phyloP scores from a whole-genome alignment of 2,113 vertebrate species.

The Holacanthus passer region DNA sequence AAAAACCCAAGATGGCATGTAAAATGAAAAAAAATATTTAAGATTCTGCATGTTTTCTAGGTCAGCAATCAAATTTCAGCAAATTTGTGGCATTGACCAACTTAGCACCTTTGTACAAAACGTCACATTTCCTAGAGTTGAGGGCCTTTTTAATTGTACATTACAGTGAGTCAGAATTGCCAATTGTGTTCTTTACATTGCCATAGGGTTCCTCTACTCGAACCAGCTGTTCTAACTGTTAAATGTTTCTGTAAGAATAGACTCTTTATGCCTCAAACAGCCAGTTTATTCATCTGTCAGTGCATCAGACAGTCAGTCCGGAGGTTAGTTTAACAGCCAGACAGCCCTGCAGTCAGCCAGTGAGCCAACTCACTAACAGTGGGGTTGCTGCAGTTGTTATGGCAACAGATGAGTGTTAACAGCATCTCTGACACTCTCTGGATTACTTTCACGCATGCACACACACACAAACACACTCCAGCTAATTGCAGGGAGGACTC shows the following conservation, averaged over 20 bases:
- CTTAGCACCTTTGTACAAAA: too few species aligned
- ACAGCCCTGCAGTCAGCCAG: conserved; percentile 32
- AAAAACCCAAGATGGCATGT: too few species aligned
- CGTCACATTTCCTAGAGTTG: too few species aligned
- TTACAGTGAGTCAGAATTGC: background rate
- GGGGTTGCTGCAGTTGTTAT: conserved; percentile 65
- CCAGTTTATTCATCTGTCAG: background rate
- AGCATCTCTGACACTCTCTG: conserved; percentile 42
- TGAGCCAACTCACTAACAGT: conserved; percentile 25
- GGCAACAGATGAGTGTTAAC: conserved; percentile 67
- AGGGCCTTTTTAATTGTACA: background rate
- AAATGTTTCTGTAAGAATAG: background rate
- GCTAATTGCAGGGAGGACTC: conserved; percentile 56
- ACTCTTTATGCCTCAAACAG: background rate
- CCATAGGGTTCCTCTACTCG: background rate
- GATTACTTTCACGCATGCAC: conserved; percentile 41
- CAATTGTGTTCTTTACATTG: background rate
- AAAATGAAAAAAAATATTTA: too few species aligned
- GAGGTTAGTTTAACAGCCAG: conserved; percentile 27
- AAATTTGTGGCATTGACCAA: too few species aligned
- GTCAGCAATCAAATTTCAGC: too few species aligned
- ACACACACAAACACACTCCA: conserved; percentile 10
- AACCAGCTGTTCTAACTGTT: background rate
- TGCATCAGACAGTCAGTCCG: background rate
- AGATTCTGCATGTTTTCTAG: too few species aligned